Evolutionary conservation across 92 coral and sea anemone genomes (phyloP).

Genomic region (Siderastrea radians): DNA sequence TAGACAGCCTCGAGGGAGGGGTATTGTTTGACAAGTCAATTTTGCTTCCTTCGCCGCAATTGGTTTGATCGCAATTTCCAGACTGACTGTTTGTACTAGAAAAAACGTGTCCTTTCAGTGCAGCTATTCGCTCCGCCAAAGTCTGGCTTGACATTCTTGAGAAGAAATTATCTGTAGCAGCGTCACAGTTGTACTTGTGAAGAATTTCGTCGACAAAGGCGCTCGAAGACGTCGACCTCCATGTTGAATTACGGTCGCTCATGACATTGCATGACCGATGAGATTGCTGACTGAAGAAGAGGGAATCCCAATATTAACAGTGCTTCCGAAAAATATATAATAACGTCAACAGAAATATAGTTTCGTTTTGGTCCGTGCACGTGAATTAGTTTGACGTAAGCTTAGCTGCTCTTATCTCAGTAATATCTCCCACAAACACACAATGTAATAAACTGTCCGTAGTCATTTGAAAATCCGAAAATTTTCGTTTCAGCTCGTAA

Average conservation of each 20-base stretch:
- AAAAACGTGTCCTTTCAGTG: constrained; percentile 83
- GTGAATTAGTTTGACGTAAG: constrained; percentile 32
- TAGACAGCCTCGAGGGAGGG: constrained; percentile 62
- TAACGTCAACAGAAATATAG: constrained; percentile 3
- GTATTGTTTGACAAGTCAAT: constrained; percentile 81
- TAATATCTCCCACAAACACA: constrained; percentile 8
- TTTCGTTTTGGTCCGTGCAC: constrained; percentile 8
- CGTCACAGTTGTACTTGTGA: constrained; percentile 64
- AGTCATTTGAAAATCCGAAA: background rate
- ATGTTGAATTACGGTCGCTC: constrained; percentile 27
- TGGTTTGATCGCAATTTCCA: constrained; percentile 72
- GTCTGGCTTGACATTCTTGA: constrained; percentile 75
- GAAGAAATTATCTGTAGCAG: constrained; percentile 57
- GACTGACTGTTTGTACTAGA: constrained; percentile 73
- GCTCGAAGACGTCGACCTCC: constrained; percentile 51
- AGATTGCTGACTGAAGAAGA: background rate
- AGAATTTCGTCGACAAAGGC: constrained; percentile 71
- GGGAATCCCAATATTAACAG: constrained; percentile 19
- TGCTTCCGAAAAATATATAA: constrained; percentile 15
- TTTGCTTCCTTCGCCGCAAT: constrained; percentile 67
- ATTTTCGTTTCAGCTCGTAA: constrained; percentile 1
- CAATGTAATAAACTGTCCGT: background rate
- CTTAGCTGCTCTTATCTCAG: constrained; percentile 4
- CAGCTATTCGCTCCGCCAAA: constrained; percentile 71
- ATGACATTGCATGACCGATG: constrained; percentile 38